These are phyloP conservation scores for Grallaria varia DNA, from an alignment of 2,113 vertebrate genomes.

Conservation along the genomic window DNA sequence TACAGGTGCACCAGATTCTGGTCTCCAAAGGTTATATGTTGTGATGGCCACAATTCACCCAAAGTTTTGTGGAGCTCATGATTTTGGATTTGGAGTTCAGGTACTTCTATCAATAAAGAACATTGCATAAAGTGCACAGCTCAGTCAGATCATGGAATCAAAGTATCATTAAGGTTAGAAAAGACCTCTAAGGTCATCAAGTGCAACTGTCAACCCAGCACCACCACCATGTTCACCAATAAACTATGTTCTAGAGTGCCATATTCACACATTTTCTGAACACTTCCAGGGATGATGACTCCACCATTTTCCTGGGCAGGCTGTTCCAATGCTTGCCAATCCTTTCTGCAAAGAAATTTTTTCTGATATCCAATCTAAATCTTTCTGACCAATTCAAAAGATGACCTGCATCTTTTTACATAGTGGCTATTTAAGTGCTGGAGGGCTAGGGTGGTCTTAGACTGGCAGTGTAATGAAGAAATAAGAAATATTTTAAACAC, in stretches of 20 bases:
- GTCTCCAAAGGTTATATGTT: not conserved
- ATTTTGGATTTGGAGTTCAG: not conserved
- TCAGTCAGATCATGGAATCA: not conserved
- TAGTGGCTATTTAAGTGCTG: not conserved
- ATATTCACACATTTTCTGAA: not conserved
- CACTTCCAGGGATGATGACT: not conserved
- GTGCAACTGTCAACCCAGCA: not conserved
- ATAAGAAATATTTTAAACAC: not conserved
- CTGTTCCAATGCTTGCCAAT: not conserved
- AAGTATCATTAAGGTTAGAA: not conserved
- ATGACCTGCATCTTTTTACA: not conserved
- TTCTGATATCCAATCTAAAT: not conserved
- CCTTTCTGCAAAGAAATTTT: not conserved
- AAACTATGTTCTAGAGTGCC: no score
- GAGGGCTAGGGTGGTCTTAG: not conserved
- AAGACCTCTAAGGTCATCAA: not conserved
- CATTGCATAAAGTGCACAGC: not conserved
- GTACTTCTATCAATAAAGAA: not conserved
- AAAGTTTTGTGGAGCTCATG: not conserved
- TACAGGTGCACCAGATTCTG: not conserved
- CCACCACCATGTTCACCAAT: not conserved
- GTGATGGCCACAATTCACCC: not conserved
- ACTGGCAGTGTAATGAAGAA: not conserved
- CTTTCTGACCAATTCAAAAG: not conserved
- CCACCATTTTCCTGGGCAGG: not conserved